Conservation (phyloP, 35 echinoderm and acorn worm genomes). For the Ophioderma brevispina region DNA sequence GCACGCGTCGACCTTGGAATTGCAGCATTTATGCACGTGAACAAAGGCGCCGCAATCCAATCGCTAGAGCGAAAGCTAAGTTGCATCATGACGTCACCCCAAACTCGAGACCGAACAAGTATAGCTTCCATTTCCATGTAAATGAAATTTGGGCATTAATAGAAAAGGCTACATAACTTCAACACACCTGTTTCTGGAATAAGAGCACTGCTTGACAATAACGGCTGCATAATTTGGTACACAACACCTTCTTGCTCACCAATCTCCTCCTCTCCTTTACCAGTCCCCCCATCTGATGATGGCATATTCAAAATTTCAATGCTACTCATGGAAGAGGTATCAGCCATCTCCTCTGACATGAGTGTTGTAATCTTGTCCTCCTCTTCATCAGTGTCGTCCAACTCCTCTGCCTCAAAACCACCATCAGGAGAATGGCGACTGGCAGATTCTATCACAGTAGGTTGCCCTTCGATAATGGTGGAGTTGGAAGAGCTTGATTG, state of each 20-base stretch:
- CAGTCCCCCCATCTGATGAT: not conserved
- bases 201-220: not conserved
- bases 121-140: no score
- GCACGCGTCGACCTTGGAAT: no score
- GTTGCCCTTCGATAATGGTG: not conserved
- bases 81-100: no score
- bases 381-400: not conserved
- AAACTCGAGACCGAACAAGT: no score
- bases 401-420: not conserved
- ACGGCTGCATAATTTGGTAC: not conserved
- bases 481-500: not conserved
- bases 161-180: no score
- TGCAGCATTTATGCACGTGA: no score
- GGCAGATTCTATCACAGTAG: not conserved
- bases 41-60: no score
- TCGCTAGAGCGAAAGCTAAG: no score
- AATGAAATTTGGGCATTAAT: no score
- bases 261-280: not conserved
- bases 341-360: not conserved
- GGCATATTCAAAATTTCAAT: slow-evolving; percentile 33
- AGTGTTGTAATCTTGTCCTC: not conserved
- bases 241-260: not conserved
- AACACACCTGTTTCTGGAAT: not conserved
- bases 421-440: not conserved
- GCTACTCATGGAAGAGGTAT: slow-evolving; percentile 24